Conservation (phyloP, 2,113 vertebrate species). For the Cryptoleucopteryx plumbea region DNA sequence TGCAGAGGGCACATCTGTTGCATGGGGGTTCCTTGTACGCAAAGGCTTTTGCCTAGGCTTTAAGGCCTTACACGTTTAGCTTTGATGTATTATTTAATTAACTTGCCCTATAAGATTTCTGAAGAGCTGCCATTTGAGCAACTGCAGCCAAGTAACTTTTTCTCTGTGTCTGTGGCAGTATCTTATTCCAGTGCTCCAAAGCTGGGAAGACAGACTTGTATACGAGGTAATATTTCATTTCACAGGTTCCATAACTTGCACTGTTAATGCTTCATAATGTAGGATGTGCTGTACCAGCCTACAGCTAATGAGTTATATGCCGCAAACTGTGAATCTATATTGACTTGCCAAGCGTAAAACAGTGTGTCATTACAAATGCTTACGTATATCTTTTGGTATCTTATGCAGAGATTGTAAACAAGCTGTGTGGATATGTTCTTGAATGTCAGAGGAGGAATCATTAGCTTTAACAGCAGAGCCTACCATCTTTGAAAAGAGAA, state of each 20-base stretch:
- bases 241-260: not conserved
- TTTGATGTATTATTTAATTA: slow-evolving; percentile 24
- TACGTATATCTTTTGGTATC: not conserved
- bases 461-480: not conserved
- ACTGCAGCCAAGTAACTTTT: not conserved
- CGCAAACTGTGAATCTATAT: not conserved
- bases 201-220: not conserved
- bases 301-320: not conserved
- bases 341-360: not conserved
- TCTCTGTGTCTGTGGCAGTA: not conserved
- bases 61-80: not conserved
- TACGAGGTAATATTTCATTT: not conserved
- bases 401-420: not conserved
- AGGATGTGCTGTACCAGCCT: not conserved
- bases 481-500: not conserved
- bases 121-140: not conserved
- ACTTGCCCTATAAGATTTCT: not conserved
- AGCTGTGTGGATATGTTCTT: not conserved
- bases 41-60: not conserved
- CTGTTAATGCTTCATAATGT: not conserved
- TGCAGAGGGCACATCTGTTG: not conserved
- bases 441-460: not conserved
- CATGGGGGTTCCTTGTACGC: not conserved
- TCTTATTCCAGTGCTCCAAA: not conserved
- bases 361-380: not conserved